phyloP scores from a whole-genome alignment of 2,888 invertebrate genomes.

The Drosophila maculinotata region DNA sequence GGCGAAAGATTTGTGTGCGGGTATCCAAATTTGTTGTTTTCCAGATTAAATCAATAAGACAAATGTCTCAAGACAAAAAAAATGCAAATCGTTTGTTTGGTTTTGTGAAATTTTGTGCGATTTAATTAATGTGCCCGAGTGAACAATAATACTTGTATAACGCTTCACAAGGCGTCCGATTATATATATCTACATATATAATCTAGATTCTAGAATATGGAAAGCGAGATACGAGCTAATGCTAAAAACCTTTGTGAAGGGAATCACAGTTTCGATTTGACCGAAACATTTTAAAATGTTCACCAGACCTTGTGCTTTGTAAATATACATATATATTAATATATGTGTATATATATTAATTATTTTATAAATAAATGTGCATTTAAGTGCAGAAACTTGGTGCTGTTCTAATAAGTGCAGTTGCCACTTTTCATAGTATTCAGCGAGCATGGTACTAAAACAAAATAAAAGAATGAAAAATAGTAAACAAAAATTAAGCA shows the following conservation, averaged over 20 bases:
- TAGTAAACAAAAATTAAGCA: constrained; percentile 33
- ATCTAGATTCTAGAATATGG: neutral
- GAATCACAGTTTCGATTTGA: constrained; percentile 31
- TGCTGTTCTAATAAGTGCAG: constrained; percentile 71
- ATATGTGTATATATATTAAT: constrained; percentile 23
- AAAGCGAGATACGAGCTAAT: constrained; percentile 4
- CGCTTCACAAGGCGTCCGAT: constrained; percentile 5
- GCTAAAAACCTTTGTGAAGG: constrained; percentile 20
- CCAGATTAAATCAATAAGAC: constrained; percentile 46
- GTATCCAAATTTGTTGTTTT: constrained; percentile 40
- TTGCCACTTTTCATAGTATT: constrained; percentile 22
- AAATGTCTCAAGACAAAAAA: constrained; percentile 50
- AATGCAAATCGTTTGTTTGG: constrained; percentile 45
- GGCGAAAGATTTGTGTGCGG: constrained; percentile 26
- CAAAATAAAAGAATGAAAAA: constrained; percentile 11
- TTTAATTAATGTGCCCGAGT: constrained; percentile 60
- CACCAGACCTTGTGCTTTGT: constrained; percentile 56
- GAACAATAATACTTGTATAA: constrained; percentile 26
- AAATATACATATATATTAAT: constrained; percentile 43
- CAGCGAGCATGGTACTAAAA: constrained; percentile 45
- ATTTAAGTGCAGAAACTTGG: constrained; percentile 70
- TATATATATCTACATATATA: constrained; percentile 6
- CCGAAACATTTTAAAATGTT: constrained; percentile 39
- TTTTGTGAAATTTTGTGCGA: constrained; percentile 60
- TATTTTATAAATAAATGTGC: constrained; percentile 57